These are phyloP conservation scores for Octopus sinensis DNA, from an alignment of 1,140 invertebrate species.

Conservation along the genomic window DNA sequence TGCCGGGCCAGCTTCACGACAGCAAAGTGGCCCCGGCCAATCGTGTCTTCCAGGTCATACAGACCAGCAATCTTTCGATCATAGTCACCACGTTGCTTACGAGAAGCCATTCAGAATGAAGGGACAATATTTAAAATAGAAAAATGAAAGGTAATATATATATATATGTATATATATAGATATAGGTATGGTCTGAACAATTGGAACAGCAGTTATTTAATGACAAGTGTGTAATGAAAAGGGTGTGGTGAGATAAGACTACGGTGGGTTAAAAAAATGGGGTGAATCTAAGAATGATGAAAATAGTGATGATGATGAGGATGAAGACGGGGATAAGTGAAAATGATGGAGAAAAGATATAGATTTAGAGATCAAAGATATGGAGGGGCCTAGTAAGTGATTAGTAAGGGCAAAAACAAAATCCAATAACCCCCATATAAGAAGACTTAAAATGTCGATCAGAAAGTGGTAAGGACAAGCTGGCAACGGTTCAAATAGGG, in stretches of 20 bases:
- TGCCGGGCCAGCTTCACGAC: conserved; percentile 97
- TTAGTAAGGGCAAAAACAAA: too few species aligned
- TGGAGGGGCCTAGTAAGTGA: too few species aligned
- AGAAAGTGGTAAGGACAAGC: too few species aligned
- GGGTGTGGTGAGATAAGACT: too few species aligned
- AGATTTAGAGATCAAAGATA: too few species aligned
- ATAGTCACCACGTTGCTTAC: conserved; percentile 55
- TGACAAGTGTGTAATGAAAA: too few species aligned
- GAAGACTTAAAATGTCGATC: too few species aligned
- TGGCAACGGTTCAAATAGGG: too few species aligned
- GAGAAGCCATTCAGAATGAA: conserved; percentile 29
- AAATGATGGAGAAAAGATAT: not conserved
- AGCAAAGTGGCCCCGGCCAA: conserved; percentile 86
- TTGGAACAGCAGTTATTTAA: not conserved
- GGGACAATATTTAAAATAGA: too few species aligned
- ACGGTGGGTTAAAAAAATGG: too few species aligned
- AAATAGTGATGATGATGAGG: not conserved
- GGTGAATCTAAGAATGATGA: not conserved
- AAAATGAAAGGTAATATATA: not conserved
- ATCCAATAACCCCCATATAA: too few species aligned
- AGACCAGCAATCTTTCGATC: conserved; percentile 90
- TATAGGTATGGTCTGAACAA: not conserved
- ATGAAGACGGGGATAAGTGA: not conserved
- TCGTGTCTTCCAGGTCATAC: conserved; percentile 92
- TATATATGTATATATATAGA: too few species aligned